These are phyloP conservation scores for Crypturellus tataupa DNA, from an alignment of 2,797 vertebrate genomes.

Conservation along the genomic window DNA sequence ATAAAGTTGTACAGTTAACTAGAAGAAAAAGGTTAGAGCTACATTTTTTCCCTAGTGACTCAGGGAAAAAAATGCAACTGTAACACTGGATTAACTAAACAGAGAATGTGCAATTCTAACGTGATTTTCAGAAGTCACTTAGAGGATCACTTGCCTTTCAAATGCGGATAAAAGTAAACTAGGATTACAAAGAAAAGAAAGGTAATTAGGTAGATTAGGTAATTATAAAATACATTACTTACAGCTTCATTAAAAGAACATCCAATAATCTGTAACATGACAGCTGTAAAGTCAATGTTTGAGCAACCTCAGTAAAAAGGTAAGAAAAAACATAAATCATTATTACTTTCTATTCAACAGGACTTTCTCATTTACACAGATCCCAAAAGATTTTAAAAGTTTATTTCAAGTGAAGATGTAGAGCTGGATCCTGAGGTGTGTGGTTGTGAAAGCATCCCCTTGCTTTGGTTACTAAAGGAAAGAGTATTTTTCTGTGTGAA, in stretches of 20 bases:
- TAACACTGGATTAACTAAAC: neutral
- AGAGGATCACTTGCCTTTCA: neutral
- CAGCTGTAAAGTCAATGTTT: neutral
- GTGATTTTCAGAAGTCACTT: neutral
- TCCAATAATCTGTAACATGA: neutral
- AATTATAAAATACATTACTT: neutral
- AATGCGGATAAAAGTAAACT: neutral
- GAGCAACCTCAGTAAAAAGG: neutral
- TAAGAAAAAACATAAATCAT: neutral
- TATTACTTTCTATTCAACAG: neutral
- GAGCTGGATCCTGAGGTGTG: neutral
- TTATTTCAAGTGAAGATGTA: neutral
- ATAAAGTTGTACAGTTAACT: neutral
- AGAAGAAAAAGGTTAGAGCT: neutral
- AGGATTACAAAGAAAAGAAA: conserved; percentile 1
- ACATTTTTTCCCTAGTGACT: neutral
- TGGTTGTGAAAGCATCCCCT: neutral
- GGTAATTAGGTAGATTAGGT: too few relatives aligned
- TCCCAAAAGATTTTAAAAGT: neutral
- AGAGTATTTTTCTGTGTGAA: neutral
- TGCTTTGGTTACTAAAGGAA: neutral
- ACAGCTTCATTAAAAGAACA: neutral
- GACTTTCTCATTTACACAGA: neutral
- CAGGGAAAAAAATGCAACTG: neutral
- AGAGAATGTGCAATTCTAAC: neutral